Conservation (phyloP, 1,140 invertebrate species). For the Ylistrum balloti region DNA sequence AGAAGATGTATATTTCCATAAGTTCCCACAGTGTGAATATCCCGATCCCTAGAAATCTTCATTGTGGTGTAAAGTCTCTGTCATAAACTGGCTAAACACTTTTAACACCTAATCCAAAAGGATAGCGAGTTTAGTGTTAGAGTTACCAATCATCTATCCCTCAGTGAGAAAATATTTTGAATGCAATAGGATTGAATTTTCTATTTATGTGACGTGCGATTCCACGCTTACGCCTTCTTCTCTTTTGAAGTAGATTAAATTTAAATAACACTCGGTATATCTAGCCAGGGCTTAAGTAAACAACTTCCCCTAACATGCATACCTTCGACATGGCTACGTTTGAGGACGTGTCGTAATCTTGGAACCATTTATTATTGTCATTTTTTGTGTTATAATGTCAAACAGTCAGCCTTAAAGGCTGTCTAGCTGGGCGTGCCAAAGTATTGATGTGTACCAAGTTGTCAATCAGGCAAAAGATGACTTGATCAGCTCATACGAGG, state of each 20-base stretch:
- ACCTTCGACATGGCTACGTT: slow-evolving; percentile 29
- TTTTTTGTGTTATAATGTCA: slow-evolving; percentile 27
- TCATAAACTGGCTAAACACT: background rate
- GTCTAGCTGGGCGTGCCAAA: slow-evolving; percentile 5
- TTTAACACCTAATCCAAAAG: background rate
- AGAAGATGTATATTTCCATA: background rate
- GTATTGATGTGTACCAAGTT: background rate
- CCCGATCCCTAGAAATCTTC: background rate
- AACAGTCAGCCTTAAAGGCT: background rate
- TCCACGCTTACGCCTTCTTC: background rate
- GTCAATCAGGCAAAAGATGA: background rate
- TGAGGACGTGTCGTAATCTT: background rate
- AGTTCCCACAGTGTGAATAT: background rate
- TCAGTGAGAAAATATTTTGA: background rate
- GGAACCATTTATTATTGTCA: background rate
- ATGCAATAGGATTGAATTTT: background rate
- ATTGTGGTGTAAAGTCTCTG: background rate
- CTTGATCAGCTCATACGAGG: background rate
- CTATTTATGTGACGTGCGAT: background rate
- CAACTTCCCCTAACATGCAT: slow-evolving; percentile 24
- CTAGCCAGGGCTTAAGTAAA: background rate
- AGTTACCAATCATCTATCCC: background rate
- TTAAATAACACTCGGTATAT: slow-evolving; percentile 18
- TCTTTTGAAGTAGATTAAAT: slow-evolving; percentile 20
- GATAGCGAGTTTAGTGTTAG: background rate